These are phyloP conservation scores for Xylocopa sonorina DNA, from an alignment of 1,140 invertebrate species.

Conservation along the genomic window DNA sequence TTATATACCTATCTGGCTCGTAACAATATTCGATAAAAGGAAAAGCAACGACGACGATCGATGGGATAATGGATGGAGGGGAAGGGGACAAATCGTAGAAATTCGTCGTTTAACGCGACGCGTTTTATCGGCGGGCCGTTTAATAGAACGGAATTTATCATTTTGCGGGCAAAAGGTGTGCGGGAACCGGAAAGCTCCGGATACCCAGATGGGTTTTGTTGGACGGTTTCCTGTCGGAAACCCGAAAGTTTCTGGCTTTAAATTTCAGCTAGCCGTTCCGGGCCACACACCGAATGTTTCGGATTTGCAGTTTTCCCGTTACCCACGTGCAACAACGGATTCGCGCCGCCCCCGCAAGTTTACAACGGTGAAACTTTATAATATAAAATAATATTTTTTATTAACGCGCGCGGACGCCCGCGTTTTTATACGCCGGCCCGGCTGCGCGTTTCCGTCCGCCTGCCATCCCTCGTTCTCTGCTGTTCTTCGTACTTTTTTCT, in stretches of 20 bases:
- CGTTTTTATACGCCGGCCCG: constrained; percentile 26
- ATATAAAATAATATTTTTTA: constrained; percentile 55
- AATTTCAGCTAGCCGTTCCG: constrained; percentile 41
- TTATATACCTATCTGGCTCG: neutral
- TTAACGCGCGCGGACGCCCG: constrained; percentile 7
- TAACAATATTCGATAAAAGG: constrained; percentile 10
- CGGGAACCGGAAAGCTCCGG: constrained; percentile 23
- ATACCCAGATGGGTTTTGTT: constrained; percentile 50
- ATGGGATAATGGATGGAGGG: no score
- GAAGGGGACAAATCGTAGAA: no score
- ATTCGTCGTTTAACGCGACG: constrained; percentile 21
- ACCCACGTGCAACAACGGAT: constrained; percentile 13
- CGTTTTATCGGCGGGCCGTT: constrained; percentile 31
- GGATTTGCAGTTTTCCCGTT: constrained; percentile 38
- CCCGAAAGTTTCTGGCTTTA: constrained; percentile 54
- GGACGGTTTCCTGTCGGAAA: constrained; percentile 51
- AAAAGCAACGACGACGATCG: no score
- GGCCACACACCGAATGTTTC: constrained; percentile 36
- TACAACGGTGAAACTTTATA: constrained; percentile 42
- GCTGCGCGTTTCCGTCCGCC: neutral
- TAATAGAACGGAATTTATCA: constrained; percentile 35
- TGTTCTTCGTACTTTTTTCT: neutral
- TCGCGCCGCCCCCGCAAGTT: constrained; percentile 13
- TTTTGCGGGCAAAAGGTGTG: constrained; percentile 3
- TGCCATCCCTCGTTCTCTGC: neutral